Evolutionary conservation across 1,140 invertebrate species (phyloP).

Genomic region (Epicauta chinensis): DNA sequence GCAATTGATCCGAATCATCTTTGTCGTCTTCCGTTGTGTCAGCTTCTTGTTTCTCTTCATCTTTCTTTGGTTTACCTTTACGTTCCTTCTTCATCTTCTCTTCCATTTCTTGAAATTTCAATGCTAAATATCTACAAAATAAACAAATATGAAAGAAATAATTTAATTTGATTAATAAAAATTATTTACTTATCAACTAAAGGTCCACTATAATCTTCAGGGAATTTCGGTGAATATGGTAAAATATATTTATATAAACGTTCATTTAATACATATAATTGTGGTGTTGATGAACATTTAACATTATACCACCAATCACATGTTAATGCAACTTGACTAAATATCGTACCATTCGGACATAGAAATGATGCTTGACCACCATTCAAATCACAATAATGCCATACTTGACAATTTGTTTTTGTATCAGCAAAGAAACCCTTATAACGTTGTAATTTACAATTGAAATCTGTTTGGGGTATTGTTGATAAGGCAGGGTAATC

Average conservation of each 20-base stretch:
- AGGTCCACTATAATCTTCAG: constrained; percentile 79
- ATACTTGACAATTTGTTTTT: constrained; percentile 58
- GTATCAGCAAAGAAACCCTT: constrained; percentile 89
- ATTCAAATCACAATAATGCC: constrained; percentile 88
- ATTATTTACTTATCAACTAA: constrained; percentile 70
- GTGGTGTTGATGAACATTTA: constrained; percentile 70
- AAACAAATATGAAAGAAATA: neutral
- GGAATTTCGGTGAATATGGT: constrained; percentile 77
- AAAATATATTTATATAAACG: constrained; percentile 82
- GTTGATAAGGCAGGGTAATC: constrained; percentile 74
- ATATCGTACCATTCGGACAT: constrained; percentile 87
- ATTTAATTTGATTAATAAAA: neutral
- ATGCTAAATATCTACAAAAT: constrained; percentile 59
- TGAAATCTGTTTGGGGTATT: constrained; percentile 73
- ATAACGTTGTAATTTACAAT: constrained; percentile 77
- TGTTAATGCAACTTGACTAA: constrained; percentile 77
- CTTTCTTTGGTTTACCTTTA: constrained; percentile 32
- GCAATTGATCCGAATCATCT: constrained; percentile 18
- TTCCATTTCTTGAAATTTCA: constrained; percentile 79
- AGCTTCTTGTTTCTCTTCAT: constrained; percentile 21
- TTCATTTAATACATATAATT: constrained; percentile 81
- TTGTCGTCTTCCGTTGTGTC: constrained; percentile 18
- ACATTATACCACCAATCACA: constrained; percentile 94
- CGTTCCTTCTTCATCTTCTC: constrained; percentile 55
- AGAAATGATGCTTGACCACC: constrained; percentile 85